phyloP scores from a whole-genome alignment of 2,888 invertebrate genomes.

The Eueremaeus valkanovi region DNA sequence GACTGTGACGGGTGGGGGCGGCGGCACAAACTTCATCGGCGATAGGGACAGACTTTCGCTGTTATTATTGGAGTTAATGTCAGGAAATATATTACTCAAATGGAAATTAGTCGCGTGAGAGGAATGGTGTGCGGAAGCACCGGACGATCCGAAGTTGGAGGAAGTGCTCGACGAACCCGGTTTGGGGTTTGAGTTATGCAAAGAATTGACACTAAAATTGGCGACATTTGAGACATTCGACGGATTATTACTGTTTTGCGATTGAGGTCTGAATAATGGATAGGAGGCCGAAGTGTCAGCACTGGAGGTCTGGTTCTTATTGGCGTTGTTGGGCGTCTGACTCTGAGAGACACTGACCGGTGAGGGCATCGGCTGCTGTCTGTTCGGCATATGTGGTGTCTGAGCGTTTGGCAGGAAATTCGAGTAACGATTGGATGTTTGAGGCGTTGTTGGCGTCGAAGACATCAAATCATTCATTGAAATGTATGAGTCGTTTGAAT shows the following conservation, averaged over 20 bases:
- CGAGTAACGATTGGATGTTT: background rate
- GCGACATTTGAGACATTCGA: constrained; percentile 44
- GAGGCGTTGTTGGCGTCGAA: constrained; percentile 4
- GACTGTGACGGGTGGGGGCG: no score
- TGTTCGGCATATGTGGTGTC: no score
- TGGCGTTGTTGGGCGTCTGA: background rate
- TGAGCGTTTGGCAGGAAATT: background rate
- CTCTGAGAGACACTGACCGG: background rate
- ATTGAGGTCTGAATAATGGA: constrained; percentile 44
- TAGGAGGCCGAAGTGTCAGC: constrained; percentile 41
- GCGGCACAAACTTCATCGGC: constrained; percentile 44
- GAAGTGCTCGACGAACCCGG: constrained; percentile 35
- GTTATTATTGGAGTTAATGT: constrained; percentile 44
- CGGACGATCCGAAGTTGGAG: constrained; percentile 39
- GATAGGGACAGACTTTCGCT: constrained; percentile 42
- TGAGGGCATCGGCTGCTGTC: background rate
- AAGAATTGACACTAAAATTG: constrained; percentile 44
- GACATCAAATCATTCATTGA: constrained; percentile 31
- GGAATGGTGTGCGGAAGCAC: constrained; percentile 30
- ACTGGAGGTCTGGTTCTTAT: constrained; percentile 18
- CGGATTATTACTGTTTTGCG: constrained; percentile 39
- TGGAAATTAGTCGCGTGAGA: constrained; percentile 46
- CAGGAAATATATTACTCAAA: constrained; percentile 46
- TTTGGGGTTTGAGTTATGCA: constrained; percentile 42
- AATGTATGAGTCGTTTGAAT: constrained; percentile 15